phyloP scores from a whole-genome alignment of 1,140 invertebrate genomes.

The Micrasema longulum region DNA sequence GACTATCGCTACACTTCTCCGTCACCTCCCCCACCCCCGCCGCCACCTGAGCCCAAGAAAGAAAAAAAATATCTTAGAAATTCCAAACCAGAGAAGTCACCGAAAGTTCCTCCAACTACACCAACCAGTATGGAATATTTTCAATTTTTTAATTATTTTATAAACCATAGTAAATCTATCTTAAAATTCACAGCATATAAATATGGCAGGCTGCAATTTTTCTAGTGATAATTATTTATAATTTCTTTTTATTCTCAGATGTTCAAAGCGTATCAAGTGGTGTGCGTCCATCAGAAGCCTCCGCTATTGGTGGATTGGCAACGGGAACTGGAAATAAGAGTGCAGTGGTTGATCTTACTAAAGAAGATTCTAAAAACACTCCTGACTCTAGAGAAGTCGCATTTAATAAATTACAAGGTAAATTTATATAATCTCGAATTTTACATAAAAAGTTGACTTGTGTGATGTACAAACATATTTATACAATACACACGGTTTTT shows the following conservation, averaged over 20 bases:
- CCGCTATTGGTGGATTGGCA: conserved; percentile 75
- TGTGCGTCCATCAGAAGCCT: conserved; percentile 73
- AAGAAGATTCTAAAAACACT: conserved; percentile 70
- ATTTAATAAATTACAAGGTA: conserved; percentile 81
- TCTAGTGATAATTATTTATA: too few relatives aligned
- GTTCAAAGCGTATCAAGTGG: conserved; percentile 62
- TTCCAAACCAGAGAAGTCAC: conserved; percentile 57
- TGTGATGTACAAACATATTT: background rate
- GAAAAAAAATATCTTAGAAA: conserved; percentile 62
- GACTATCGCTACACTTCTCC: conserved; percentile 42
- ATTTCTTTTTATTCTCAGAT: conserved; percentile 56
- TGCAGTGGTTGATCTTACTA: conserved; percentile 72
- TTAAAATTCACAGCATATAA: too few relatives aligned
- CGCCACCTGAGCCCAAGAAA: conserved; percentile 61
- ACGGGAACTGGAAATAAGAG: conserved; percentile 71
- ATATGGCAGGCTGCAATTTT: too few relatives aligned
- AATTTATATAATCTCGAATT: background rate
- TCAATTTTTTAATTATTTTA: too few relatives aligned
- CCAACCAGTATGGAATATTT: conserved; percentile 38
- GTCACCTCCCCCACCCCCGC: conserved; percentile 50
- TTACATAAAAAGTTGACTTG: background rate
- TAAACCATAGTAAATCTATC: too few relatives aligned
- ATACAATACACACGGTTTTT: background rate
- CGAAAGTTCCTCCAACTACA: conserved; percentile 25
- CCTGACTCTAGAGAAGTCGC: conserved; percentile 78